Evolutionary conservation across 2,888 invertebrate genomes (phyloP), one percentile per base, ranked within the genome.

Genomic region (Dryadula phaetusa): DNA sequence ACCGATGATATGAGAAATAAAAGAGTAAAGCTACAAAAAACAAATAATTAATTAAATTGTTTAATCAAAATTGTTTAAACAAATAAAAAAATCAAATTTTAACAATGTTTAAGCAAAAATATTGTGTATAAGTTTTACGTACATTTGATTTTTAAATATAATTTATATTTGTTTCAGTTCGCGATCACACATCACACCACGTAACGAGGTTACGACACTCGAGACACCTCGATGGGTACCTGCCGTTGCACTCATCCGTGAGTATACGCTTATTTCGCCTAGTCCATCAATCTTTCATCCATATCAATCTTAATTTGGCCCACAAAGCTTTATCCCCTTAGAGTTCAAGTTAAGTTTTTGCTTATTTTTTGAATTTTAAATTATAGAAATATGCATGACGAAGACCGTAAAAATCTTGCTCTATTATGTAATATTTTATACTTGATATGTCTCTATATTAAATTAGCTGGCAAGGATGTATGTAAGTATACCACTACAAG

Each of bases 121-220:
- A 62, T 62, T 40, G n/a, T 44, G n/a, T n/a, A n/a, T 28, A 28
- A 28, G 3, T 28, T 28, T 28, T 3, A 28, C 28, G 2, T 62
- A 22, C 12, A 49, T 40, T 37, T 34, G 18, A 25, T 25, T 20
- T 22, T 40, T 4, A 1, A n/a, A 22, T 22, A 40, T 37, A 40
- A 32, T 22, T 8, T 53, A 46, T 66, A 37, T 22, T 62, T 20
- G 58, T 85, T 73, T 75, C 89, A 91, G 91, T 81, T 63, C 86
- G 91, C 69, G 91, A 91, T 42, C 85, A 90, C 80, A 79, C 77
- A 52, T 73, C 86, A 80, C 90, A 90, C 69, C 91, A 90, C 76
- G 83, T 91, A 69, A 90, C 91, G 46, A 85, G 91, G 78, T 85
- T 91, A 85, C 78, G 81, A 68, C 92, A 91, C 75, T 91, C 90